A percentile compares a stretch with the other conserved stretches of the same genome.
These are phyloP conservation scores for Megaustenia siamemsis DNA, from an alignment of 2,888 invertebrate genomes.

Conservation along the genomic window DNA sequence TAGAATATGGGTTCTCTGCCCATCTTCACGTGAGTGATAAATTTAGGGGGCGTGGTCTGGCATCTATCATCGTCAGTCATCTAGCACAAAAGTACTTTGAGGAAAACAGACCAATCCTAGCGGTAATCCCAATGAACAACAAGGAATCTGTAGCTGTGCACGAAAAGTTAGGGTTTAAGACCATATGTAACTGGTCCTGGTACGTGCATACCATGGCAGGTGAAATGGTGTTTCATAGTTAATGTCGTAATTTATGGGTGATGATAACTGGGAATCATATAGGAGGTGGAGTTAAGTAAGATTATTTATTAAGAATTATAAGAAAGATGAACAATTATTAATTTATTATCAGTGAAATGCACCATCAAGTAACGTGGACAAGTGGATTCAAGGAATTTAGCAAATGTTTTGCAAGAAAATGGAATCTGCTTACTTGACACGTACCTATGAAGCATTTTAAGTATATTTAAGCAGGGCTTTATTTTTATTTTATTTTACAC, in stretches of 20 bases:
- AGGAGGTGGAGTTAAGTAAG: no score
- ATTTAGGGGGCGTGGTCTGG: neutral
- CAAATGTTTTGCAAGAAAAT: no score
- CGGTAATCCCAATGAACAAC: neutral
- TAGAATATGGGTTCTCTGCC: neutral
- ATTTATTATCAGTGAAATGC: no score
- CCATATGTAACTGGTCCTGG: neutral
- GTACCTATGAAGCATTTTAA: no score
- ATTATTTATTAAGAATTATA: no score
- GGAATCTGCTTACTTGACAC: no score
- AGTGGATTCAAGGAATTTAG: no score
- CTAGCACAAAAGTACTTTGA: neutral
- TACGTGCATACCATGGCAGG: neutral
- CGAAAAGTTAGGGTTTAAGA: conserved; percentile 6
- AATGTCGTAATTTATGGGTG: neutral
- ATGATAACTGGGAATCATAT: no score
- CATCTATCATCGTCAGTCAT: neutral
- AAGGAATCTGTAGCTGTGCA: neutral
- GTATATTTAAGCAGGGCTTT: no score
- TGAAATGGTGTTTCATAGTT: neutral
- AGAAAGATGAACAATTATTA: no score
- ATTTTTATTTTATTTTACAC: no score
- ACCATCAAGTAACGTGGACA: no score
- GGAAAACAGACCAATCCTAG: neutral
- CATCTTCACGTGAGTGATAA: neutral